Evolutionary conservation across 2,888 invertebrate species (phyloP), one percentile per base, ranked within the genome.

Genomic region (Athalia rosae): DNA sequence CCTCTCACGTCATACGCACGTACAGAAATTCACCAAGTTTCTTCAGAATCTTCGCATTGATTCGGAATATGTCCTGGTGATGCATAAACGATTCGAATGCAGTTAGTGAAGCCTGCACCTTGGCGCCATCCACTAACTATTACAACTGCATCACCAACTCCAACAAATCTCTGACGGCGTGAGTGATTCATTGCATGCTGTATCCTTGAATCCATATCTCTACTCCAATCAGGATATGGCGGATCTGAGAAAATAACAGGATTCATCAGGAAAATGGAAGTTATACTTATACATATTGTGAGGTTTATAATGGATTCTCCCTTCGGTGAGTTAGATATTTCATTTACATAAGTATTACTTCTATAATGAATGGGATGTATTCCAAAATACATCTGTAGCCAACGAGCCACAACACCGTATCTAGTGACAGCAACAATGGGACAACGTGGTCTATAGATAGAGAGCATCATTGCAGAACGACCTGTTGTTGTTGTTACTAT

Each of bases 111-210:
- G 0, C 94, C 94, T 0, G 93, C 90, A 0, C 94, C 94, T 78
- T 93, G 93, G 81, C 92, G 92, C 92, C 94, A 94, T 0, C 95
- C 94, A n/a, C 93, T 94, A 11, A 96, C 92, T 15, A 95, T 89
- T 41, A 96, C 92, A 4, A 96, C 85, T 0, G 93, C 92, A 85
- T 96, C 95, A 0, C 95, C 95, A 9, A 92, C 91, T 81, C 92
- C 91, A 50, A 96, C 90, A 85, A 95, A 94, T 0, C 94, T 94
- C 58, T 91, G 90, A 8, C 90, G 89, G 87, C 93, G 93, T 4
- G 93, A 94, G 88, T 93, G 93, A 71, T 92, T 92, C 6, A 93
- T 90, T 47, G 92, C 92, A 79, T 91, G 91, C 79, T 92, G 92
- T 3, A 94, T 90, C 3, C 94, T 91, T 41, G 90, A 90, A 73